Percentiles rank a stretch among this genome's conserved stretches.
These are phyloP conservation scores for Archilochus colubris DNA, from an alignment of 2,113 vertebrate species.

Conservation along the genomic window DNA sequence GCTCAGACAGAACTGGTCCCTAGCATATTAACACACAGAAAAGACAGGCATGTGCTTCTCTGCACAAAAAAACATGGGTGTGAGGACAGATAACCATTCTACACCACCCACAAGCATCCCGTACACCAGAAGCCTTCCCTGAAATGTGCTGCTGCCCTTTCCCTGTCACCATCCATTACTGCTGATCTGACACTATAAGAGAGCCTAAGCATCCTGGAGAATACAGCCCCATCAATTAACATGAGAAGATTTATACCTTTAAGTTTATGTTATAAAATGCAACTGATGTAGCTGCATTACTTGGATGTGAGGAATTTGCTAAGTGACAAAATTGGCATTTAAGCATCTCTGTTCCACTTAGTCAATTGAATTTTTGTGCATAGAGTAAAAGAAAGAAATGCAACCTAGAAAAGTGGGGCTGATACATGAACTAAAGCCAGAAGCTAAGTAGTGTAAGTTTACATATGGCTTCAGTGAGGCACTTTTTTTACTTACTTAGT, in stretches of 20 bases:
- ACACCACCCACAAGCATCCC: not conserved
- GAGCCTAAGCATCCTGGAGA: not conserved
- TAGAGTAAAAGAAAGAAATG: not conserved
- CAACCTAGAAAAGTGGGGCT: not conserved
- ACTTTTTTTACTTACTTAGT: not conserved
- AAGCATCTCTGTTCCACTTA: not conserved
- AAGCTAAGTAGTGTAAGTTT: not conserved
- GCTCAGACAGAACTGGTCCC: not conserved
- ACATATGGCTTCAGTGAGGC: not conserved
- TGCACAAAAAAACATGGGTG: fast-evolving
- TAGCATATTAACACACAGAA: not conserved
- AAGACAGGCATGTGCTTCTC: fast-evolving
- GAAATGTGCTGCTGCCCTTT: not conserved
- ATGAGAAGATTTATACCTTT: not conserved
- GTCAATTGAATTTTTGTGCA: not conserved
- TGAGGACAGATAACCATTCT: not conserved
- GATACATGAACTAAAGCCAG: not conserved
- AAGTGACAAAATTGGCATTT: not conserved
- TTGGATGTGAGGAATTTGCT: not conserved
- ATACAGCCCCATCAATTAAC: not conserved
- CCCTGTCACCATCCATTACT: not conserved
- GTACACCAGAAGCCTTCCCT: not conserved
- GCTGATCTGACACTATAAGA: not conserved
- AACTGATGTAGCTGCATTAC: not conserved
- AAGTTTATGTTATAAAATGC: not conserved